phyloP scores from a whole-genome alignment of 2,797 vertebrate species.

The Pogoniulus pusillus region DNA sequence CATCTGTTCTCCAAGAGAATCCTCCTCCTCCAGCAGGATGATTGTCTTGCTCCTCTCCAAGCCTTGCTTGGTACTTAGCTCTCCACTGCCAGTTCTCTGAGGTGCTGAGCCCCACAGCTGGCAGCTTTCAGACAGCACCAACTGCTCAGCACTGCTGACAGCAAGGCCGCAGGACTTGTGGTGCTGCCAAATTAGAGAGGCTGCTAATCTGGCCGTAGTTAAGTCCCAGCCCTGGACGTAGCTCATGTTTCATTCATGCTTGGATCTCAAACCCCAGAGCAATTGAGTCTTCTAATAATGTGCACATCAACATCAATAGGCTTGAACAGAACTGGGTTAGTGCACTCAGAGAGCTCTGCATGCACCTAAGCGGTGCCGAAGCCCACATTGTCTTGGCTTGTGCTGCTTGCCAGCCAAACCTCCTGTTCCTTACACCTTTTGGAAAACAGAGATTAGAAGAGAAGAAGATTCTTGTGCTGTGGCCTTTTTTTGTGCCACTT shows the following conservation, averaged over 20 bases:
- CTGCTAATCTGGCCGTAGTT: neutral
- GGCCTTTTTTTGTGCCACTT: neutral
- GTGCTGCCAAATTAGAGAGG: neutral
- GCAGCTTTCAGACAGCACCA: neutral
- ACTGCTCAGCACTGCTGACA: neutral
- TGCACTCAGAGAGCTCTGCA: neutral
- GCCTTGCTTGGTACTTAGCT: neutral
- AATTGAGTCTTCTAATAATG: neutral
- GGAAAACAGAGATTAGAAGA: neutral
- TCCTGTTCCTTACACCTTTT: neutral
- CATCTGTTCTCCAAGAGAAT: neutral
- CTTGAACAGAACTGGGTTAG: neutral
- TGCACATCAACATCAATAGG: neutral
- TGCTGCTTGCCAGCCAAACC: neutral
- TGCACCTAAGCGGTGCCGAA: neutral
- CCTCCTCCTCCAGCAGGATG: neutral
- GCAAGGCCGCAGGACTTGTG: fast-evolving
- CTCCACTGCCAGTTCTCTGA: fast-evolving
- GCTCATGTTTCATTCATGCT: neutral
- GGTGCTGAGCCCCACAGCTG: neutral
- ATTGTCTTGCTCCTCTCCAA: neutral
- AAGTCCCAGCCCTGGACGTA: neutral
- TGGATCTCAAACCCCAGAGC: neutral
- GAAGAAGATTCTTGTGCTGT: neutral
- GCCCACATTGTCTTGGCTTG: neutral